phyloP scores from a whole-genome alignment of 2,797 vertebrate genomes.

The Coracias cyanogaster region DNA sequence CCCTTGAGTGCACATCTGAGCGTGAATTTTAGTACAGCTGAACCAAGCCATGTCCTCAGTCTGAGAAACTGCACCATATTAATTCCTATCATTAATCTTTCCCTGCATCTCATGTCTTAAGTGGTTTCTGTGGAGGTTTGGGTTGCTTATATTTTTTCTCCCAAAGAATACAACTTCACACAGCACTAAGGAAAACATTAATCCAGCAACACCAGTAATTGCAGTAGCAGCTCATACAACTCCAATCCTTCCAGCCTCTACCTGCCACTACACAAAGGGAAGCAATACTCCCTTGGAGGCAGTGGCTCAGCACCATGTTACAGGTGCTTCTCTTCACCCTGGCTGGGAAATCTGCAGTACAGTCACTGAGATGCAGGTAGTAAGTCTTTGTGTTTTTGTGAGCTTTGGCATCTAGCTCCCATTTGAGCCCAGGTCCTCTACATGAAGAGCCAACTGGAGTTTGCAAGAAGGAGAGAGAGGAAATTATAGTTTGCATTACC shows the following conservation, averaged over 20 bases:
- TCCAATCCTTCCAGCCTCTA: background rate
- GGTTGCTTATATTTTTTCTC: background rate
- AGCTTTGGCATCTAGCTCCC: background rate
- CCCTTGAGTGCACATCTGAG: background rate
- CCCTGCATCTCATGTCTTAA: background rate
- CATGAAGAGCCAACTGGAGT: background rate
- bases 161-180: background rate
- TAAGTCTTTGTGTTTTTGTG: background rate
- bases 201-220: conserved; percentile 38
- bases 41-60: background rate
- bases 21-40: background rate
- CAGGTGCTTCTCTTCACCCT: background rate
- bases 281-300: background rate
- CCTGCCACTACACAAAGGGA: background rate
- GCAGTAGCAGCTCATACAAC: background rate
- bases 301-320: background rate
- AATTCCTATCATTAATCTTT: conserved; percentile 15
- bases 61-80: background rate
- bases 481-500: background rate
- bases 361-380: background rate
- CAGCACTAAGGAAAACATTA: conserved; percentile 17
- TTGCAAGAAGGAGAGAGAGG: background rate
- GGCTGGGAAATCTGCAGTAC: background rate
- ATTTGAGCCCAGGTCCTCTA: background rate
- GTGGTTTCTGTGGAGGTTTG: conserved; percentile 22